Evolutionary conservation across 1,140 invertebrate species (phyloP).

Genomic region (Glossosoma conforme): DNA sequence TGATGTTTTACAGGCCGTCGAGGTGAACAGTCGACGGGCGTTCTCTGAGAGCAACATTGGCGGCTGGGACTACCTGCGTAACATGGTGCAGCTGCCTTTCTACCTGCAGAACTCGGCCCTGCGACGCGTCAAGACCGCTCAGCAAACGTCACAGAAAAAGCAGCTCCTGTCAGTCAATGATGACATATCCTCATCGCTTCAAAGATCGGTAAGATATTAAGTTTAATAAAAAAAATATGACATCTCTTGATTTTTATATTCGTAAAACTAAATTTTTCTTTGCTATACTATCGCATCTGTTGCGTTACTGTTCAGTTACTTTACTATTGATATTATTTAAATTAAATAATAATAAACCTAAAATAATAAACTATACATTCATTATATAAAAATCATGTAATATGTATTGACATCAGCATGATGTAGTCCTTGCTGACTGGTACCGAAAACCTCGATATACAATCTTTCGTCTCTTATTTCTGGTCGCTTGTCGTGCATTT

Average conservation of each 20-base stretch:
- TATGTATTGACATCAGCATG: no score
- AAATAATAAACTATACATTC: no score
- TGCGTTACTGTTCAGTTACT: not conserved
- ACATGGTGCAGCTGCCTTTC: constrained; percentile 96
- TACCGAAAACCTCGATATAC: no score
- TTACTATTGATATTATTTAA: not conserved
- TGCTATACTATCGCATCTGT: no score
- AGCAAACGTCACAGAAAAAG: constrained; percentile 66
- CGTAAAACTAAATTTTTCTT: no score
- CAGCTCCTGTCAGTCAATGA: constrained; percentile 51
- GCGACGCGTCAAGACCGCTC: constrained; percentile 79
- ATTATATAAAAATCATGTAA: no score
- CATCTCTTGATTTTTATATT: no score
- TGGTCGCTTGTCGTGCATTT: no score
- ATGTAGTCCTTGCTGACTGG: no score
- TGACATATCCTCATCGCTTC: constrained; percentile 44
- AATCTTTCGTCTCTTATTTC: no score
- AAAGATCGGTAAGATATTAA: constrained; percentile 48
- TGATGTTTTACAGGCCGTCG: constrained; percentile 72
- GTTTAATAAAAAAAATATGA: no score
- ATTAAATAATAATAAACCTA: no score
- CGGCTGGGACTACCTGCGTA: constrained; percentile 90
- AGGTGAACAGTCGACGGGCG: constrained; percentile 80
- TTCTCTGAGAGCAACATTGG: constrained; percentile 88
- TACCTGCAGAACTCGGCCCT: constrained; percentile 96